Percentiles rank a stretch among this genome's conserved stretches.
Evolutionary conservation across 2,888 invertebrate genomes (phyloP).

Genomic region (Chydorus sphaericus): DNA sequence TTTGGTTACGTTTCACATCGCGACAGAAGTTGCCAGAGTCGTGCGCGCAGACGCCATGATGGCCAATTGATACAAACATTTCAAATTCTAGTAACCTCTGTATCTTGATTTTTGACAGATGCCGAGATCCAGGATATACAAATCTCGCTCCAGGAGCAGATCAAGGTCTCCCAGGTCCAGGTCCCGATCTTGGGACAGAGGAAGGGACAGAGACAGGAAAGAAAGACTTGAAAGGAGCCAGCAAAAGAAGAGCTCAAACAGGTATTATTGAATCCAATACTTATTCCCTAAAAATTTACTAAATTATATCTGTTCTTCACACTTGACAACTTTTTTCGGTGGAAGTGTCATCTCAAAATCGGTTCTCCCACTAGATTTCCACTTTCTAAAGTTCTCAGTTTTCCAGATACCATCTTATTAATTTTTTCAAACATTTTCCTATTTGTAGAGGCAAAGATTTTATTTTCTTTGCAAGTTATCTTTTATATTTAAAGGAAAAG

Average conservation of each 20-base stretch:
- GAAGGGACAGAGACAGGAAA: conserved; percentile 3
- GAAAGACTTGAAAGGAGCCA: not conserved
- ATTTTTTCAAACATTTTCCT: no score
- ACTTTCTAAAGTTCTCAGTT: no score
- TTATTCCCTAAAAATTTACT: no score
- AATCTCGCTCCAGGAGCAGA: not conserved
- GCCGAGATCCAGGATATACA: not conserved
- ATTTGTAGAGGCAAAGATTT: no score
- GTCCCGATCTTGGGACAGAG: conserved; percentile 4
- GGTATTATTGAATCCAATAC: not conserved
- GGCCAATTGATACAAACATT: not conserved
- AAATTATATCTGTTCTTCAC: no score
- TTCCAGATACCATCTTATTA: no score
- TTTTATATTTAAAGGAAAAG: no score
- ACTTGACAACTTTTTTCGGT: not conserved
- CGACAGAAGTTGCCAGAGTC: not conserved
- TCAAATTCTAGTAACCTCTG: not conserved
- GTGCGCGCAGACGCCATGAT: not conserved
- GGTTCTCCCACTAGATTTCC: not conserved
- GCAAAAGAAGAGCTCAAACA: not conserved
- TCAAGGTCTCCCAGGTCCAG: conserved; percentile 2
- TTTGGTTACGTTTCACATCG: not conserved
- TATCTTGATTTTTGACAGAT: not conserved
- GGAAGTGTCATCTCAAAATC: not conserved
- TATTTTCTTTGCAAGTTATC: no score